Percentiles rank a stretch among this genome's conserved stretches.
These are phyloP conservation scores for Cremastinae sp. DNA, from an alignment of 2,888 invertebrate species.

Conservation along the genomic window DNA sequence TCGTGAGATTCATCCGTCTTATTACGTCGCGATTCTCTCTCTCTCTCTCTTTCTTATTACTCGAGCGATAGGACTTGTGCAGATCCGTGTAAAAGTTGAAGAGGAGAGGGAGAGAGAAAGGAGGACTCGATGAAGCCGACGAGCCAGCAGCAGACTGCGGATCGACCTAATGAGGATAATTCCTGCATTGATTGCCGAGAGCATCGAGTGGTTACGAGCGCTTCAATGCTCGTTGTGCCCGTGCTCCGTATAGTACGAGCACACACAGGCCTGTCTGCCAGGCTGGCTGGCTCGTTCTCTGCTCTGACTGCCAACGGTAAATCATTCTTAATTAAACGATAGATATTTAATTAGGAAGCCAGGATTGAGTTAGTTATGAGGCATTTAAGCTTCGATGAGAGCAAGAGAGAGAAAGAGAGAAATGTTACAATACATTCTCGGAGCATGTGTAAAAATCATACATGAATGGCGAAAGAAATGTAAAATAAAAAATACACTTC, in stretches of 20 bases:
- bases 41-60: conserved; percentile 48
- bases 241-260: conserved; percentile 22
- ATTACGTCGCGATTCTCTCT: conserved; percentile 29
- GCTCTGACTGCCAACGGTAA: conserved; percentile 71
- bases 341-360: conserved; percentile 78
- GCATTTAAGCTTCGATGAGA: conserved; percentile 62
- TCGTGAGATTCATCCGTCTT: conserved; percentile 47
- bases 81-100: conserved; percentile 32
- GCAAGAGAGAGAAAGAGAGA: conserved; percentile 21
- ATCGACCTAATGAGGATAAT: conserved; percentile 80
- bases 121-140: conserved; percentile 64
- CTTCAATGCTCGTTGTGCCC: conserved; percentile 46
- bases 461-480: conserved; percentile 31
- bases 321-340: conserved; percentile 80
- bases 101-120: conserved; percentile 42
- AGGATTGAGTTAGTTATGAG: conserved; percentile 77
- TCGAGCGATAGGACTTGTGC: conserved; percentile 27
- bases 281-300: conserved; percentile 52
- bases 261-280: conserved; percentile 53
- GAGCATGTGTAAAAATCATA: conserved; percentile 16
- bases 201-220: conserved; percentile 69
- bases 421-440: conserved; percentile 16
- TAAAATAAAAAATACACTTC: neutral
- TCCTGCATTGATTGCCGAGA: conserved; percentile 78
- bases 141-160: conserved; percentile 64